These are phyloP conservation scores for Drosophila crucigera DNA, from an alignment of 2,888 invertebrate genomes.

Conservation along the genomic window DNA sequence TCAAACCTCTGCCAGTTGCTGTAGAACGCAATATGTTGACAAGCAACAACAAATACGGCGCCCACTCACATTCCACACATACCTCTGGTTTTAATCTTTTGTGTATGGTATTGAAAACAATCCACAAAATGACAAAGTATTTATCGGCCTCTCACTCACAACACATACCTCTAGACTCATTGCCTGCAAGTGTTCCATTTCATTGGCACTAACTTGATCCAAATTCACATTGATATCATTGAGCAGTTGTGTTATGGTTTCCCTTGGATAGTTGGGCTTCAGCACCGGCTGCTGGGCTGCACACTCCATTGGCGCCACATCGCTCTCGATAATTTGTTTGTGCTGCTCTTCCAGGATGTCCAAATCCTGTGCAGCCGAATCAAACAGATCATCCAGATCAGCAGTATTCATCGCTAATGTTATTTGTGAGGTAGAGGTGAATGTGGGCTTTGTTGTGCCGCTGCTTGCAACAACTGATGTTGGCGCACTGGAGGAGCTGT, in stretches of 20 bases:
- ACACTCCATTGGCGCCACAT: not conserved
- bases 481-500: constrained; percentile 15
- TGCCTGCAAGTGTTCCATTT: constrained; percentile 74
- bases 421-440: constrained; percentile 11
- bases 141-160: not conserved
- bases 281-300: not conserved
- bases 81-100: not conserved
- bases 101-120: constrained; percentile 1
- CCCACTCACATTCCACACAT: not conserved
- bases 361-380: constrained; percentile 58
- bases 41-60: not conserved
- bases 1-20: not conserved
- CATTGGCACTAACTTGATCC: constrained; percentile 70
- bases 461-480: not conserved
- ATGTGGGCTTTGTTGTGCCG: constrained; percentile 2
- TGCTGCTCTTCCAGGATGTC: constrained; percentile 46
- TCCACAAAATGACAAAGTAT: constrained; percentile 10
- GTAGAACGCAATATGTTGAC: not conserved
- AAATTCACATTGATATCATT: constrained; percentile 81
- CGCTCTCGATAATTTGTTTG: constrained; percentile 36
- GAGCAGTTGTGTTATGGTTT: constrained; percentile 77
- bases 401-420: constrained; percentile 46
- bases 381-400: constrained; percentile 46
- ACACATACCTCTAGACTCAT: constrained; percentile 72
- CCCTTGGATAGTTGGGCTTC: constrained; percentile 13